Base-by-base conservation (phyloP, 2,888 invertebrate species). In the Eristalis tenax region DNA sequence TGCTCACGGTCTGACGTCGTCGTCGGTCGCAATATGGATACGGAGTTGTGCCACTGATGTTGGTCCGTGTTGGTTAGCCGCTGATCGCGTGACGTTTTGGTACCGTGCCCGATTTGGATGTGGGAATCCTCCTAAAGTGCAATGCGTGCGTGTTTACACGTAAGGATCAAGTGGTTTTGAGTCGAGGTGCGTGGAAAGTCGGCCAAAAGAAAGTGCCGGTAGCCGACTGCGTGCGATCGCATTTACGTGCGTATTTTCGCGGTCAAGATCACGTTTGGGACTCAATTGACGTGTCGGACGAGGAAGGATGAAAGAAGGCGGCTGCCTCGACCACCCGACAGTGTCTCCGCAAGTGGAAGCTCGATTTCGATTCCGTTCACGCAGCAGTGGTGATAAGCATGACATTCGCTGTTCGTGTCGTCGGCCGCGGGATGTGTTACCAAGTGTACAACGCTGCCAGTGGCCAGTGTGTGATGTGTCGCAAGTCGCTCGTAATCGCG, bases 1-100 rank as follows among this genome's bases (percentile, higher is more conserved):
- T 69, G 79, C 83, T 79, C 83, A 83, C 71, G 87, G 79, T 87
- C 83, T 87, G 87, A 87, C 87, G 87, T 87, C 70, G 75, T 64
- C 43, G 57, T 68, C 83, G 74, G 57, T 68, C 83, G 74, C 50
- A 81, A 56, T 71, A 82, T 79, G 84, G 79, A 68, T 79, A 76
- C 83, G 79, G 79, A 83, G 79, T 83, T 59, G 77, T 69, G 76
- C 82, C 85, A 82, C 83, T 87, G 87, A 83, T 38, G 83, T 78
- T 86, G 78, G 82, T 66, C 26, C 32, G 26, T 77, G 59, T 8
- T 56, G 56, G 56, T 56, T 22, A 22, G 13, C 38, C 38, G 56
- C 56, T 82, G 74, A 26, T 70, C 69, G 76, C 71, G 83, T 83
- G 76, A 76, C 83, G 79, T 68, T 64, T 15, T 43, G n/a, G 2